phyloP scores from a whole-genome alignment of 1,140 invertebrate species.

The Cephus cinctus region DNA sequence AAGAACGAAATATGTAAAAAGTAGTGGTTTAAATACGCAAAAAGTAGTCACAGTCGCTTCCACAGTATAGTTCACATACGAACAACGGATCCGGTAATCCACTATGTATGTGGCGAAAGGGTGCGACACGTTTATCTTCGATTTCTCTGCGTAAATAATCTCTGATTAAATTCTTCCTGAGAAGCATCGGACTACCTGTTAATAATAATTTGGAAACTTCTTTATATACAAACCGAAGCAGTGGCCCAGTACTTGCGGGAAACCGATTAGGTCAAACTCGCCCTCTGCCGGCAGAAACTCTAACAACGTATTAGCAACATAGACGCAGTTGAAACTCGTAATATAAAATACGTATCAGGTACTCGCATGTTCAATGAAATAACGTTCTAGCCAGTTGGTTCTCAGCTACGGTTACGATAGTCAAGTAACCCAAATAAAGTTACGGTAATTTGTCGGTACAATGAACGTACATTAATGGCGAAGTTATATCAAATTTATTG shows the following conservation, averaged over 20 bases:
- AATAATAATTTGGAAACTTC: slow-evolving; percentile 2
- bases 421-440: too few relatives aligned
- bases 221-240: slow-evolving; percentile 22
- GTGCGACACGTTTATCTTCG: too few relatives aligned
- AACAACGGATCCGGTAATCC: slow-evolving; percentile 9
- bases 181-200: slow-evolving; percentile 34
- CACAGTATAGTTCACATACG: slow-evolving; percentile 7
- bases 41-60: slow-evolving; percentile 7
- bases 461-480: too few relatives aligned
- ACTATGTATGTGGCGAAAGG: slow-evolving; percentile 4
- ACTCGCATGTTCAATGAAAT: too few relatives aligned
- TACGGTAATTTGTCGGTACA: too few relatives aligned
- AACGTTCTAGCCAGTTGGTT: too few relatives aligned
- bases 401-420: too few relatives aligned
- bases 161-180: slow-evolving; percentile 27
- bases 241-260: slow-evolving; percentile 14
- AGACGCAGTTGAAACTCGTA: too few relatives aligned
- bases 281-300: slow-evolving; percentile 28
- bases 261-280: slow-evolving; percentile 10
- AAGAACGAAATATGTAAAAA: slow-evolving; percentile 9
- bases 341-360: too few relatives aligned
- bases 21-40: not conserved
- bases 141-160: slow-evolving; percentile 1
- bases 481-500: too few relatives aligned
- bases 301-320: too few relatives aligned